Conservation (phyloP, 2,888 invertebrate species). For the Brassicogethes aeneus region DNA sequence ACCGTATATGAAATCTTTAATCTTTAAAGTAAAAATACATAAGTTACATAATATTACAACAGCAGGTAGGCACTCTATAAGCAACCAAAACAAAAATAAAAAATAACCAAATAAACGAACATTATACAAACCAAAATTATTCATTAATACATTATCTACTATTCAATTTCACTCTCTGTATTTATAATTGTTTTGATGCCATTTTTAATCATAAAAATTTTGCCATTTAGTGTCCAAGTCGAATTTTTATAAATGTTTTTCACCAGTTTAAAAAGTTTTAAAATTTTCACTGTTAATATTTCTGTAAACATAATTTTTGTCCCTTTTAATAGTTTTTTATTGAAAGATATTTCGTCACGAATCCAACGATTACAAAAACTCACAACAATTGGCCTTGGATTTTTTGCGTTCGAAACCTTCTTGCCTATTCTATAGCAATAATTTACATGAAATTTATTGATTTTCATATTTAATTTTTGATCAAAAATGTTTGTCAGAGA, state of each 20-base stretch:
- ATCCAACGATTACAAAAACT: neutral
- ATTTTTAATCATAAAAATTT: neutral
- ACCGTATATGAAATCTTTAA: too few relatives aligned
- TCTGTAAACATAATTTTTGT: neutral
- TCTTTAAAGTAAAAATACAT: neutral
- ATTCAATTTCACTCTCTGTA: neutral
- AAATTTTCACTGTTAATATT: neutral
- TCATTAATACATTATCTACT: neutral
- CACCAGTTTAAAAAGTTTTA: neutral
- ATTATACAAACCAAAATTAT: neutral
- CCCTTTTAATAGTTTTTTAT: neutral
- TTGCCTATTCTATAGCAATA: neutral
- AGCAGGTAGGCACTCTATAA: neutral
- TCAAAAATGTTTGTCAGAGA: neutral
- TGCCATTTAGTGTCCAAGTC: neutral
- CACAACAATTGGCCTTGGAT: neutral
- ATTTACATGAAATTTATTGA: neutral
- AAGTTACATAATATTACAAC: neutral
- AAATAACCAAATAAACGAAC: neutral
- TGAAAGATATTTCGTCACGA: neutral
- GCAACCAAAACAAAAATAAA: neutral
- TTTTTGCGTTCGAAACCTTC: neutral
- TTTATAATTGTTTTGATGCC: neutral
- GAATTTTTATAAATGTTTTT: neutral
- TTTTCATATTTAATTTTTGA: neutral